Base-by-base conservation (phyloP, 2,113 vertebrate genomes). In the Oryzias woworae region DNA sequence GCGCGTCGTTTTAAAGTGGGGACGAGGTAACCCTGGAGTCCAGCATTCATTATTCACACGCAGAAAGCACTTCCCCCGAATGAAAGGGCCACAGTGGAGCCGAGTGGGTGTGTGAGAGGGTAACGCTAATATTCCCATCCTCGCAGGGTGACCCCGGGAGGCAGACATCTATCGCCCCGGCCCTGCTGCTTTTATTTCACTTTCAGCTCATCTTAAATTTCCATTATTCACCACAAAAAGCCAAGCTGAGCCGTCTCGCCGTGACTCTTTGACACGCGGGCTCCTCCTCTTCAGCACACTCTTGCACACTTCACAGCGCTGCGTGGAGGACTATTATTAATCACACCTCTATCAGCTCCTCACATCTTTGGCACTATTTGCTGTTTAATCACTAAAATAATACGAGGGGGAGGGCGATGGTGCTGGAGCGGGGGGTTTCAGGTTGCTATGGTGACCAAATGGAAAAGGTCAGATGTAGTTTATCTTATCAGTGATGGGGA, bases 401-500 rank as follows among this genome's bases (percentile, higher is more conserved):
- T 91, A 90, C 77, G 71, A 62, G 64, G 80, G 77, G 82, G 81
- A 73, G 80, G 88, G 78, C 15, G 48, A 45, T 43, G 64, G 86
- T 55, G 75, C 36, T 14, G n/a, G 64, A 75, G 63, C 72, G 87
- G 86, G 84, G 31, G 78, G 81, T 72, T 71, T 82, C 53, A 54
- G 62, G 92, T 94, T 92, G 79, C 89, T 68, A 92, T 93, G 88
- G 85, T 81, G 83, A 93, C 91, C 88, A 61, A 51, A 69, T 50
- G 83, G 86, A 92, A 92, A 91, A 92, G 93, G 71, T 94, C 87
- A 78, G 90, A 77, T 74, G n/a, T 77, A 88, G 91, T 93, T 95
- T 94, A 93, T 94, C 94, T 91, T 90, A 90, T 93, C 87, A 85
- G 81, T 60, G 93, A 94, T 94, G 87, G 87, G 87, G 92, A 92